Conservation (phyloP, 2,888 invertebrate genomes). For the Tinea pellionella region DNA sequence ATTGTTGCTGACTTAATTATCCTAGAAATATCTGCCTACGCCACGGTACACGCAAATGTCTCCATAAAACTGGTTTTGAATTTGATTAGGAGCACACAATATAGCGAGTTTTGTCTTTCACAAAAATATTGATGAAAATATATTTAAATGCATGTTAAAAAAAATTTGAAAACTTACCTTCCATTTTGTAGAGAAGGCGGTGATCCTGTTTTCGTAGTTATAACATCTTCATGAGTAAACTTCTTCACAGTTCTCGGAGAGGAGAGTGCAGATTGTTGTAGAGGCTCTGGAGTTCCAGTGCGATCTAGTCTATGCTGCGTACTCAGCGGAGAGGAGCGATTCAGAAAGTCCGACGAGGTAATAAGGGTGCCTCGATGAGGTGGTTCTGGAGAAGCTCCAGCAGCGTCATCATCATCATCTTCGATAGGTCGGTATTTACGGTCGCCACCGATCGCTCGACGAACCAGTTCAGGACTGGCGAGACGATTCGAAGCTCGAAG, state of each 20-base stretch:
- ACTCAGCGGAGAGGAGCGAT: neutral
- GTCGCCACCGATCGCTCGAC: conserved; percentile 73
- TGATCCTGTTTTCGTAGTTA: conserved; percentile 35
- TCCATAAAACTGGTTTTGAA: neutral
- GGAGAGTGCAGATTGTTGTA: conserved; percentile 18
- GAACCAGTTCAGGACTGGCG: conserved; percentile 85
- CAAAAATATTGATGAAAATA: neutral
- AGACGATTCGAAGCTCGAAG: conserved; percentile 78
- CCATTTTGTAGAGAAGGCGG: conserved; percentile 44
- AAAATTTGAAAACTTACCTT: conserved; percentile 33
- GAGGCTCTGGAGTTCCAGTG: conserved; percentile 30
- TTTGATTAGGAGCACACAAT: neutral
- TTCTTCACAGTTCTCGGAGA: conserved; percentile 50
- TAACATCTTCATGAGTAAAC: conserved; percentile 51
- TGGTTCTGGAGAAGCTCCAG: conserved; percentile 37
- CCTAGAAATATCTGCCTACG: neutral
- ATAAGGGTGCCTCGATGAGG: conserved; percentile 19
- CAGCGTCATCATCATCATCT: conserved; percentile 53
- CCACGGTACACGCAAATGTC: neutral
- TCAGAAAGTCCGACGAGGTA: neutral
- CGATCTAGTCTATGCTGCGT: conserved; percentile 15
- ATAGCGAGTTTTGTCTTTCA: neutral
- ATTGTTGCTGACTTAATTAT: neutral
- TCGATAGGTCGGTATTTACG: conserved; percentile 48
- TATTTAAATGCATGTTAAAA: neutral